Conservation (phyloP, 2,888 invertebrate genomes). For the Acleris sparsana region DNA sequence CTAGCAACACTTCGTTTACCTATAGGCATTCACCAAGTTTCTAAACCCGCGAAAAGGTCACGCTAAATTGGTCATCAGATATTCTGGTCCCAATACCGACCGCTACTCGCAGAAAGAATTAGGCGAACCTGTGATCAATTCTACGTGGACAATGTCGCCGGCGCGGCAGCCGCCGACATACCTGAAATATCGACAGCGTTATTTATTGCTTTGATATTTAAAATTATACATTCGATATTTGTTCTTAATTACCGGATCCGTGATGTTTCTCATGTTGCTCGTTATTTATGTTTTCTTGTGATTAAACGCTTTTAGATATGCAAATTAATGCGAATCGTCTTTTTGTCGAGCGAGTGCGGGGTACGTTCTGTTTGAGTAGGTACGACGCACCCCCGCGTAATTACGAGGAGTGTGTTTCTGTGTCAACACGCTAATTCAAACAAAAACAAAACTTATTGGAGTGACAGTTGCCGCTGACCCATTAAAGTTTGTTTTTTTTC, state of each 20-base stretch:
- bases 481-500: not conserved
- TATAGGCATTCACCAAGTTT: conserved; percentile 40
- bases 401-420: conserved; percentile 68
- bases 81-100: conserved; percentile 54
- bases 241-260: conserved; percentile 41
- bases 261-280: conserved; percentile 14
- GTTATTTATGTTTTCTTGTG: conserved; percentile 34
- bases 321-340: conserved; percentile 20
- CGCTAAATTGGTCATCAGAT: conserved; percentile 48
- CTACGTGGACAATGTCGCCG: conserved; percentile 67
- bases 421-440: conserved; percentile 59
- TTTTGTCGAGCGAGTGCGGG: conserved; percentile 10
- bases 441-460: conserved; percentile 42
- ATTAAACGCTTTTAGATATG: conserved; percentile 49
- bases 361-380: conserved; percentile 11
- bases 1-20: conserved; percentile 5
- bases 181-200: conserved; percentile 67
- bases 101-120: conserved; percentile 66
- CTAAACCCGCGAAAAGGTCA: conserved; percentile 51
- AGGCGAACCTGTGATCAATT: conserved; percentile 54
- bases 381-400: conserved; percentile 55
- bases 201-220: conserved; percentile 73
- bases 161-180: conserved; percentile 65
- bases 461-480: conserved; percentile 27
- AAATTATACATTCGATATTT: conserved; percentile 53